Percentiles rank a stretch among this genome's conserved stretches.
Conservation (phyloP, 2,888 invertebrate species). For the Yponomeuta malinellus region DNA sequence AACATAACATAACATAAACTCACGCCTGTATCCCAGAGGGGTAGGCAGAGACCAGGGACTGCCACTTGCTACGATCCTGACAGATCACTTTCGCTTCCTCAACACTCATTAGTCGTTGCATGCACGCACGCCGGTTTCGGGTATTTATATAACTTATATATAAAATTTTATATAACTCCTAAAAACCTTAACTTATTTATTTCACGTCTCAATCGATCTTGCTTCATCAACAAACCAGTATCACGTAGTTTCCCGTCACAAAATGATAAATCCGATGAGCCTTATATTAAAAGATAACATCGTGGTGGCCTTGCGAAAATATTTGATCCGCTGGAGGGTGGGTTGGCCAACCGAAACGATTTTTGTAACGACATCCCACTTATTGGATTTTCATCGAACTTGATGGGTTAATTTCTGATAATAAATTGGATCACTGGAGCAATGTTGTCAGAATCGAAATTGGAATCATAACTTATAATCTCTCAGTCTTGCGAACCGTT, state of each 20-base stretch:
- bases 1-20: too few species aligned
- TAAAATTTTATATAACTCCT: too few species aligned
- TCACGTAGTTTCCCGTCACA: conserved; percentile 1
- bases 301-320: conserved; percentile 47
- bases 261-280: conserved; percentile 22
- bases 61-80: too few species aligned
- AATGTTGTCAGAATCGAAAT: background rate
- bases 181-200: background rate
- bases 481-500: background rate
- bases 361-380: background rate
- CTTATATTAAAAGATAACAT: conserved; percentile 58
- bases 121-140: too few species aligned
- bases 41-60: too few species aligned
- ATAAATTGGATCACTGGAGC: background rate
- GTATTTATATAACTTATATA: too few species aligned
- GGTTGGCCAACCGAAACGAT: conserved; percentile 22
- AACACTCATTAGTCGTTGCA: too few species aligned
- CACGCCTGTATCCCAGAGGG: too few species aligned
- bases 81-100: too few species aligned
- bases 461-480: background rate
- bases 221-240: conserved; percentile 6
- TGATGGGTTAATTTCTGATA: conserved; percentile 1
- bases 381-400: background rate
- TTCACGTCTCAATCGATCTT: background rate
- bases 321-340: conserved; percentile 40